Evolutionary conservation across 2,113 vertebrate species (phyloP), one percentile per base, ranked within the genome.

Genomic region (Actenoides hombroni): DNA sequence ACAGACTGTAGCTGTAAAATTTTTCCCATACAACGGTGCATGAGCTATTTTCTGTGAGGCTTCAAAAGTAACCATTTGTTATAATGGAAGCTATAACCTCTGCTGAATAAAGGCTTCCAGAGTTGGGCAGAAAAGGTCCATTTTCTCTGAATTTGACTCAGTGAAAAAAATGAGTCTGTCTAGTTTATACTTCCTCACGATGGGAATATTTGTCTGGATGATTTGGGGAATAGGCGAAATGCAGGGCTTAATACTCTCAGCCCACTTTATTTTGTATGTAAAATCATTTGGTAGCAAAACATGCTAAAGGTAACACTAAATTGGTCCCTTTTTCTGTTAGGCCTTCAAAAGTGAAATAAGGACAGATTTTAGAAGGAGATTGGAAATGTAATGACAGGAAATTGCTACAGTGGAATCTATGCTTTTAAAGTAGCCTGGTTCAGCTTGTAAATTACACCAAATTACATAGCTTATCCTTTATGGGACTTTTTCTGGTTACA

Each of bases 11-110:
- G 11, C 11, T 8, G 1, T 28, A 75, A 74, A 42, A 16, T 70
- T 75, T 64, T 84, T 40, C 56, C 20, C 5, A 13, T n/a, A 13
- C 33, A 33, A 24, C 0, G 0, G 59, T 19, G 3, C 13, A 71
- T 33, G 14, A 42, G 4, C 10, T 44, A 23, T 56, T 61, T 93
- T 91, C 67, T 78, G 16, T 75, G 25, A 5, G 25, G 88, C 28
- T 40, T 53, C 39, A 88, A 81, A 88, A 71, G 12, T 18, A 68
- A 81, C n/a, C 0, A 44, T 44, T 90, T 83, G 2, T 90, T 51
- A 74, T 49, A 67, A 57, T 33, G 10, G 13, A 46, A 88, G 28
- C 37, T 77, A 49, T 17, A 85, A 71, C 5, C 7, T 61, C 14
- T 70, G 5, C 18, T 68, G 33, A 29, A 60, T 46, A 78, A 84